These are phyloP conservation scores for Manis crassicaudata DNA, from an alignment of 2,797 vertebrate species.

Conservation along the genomic window DNA sequence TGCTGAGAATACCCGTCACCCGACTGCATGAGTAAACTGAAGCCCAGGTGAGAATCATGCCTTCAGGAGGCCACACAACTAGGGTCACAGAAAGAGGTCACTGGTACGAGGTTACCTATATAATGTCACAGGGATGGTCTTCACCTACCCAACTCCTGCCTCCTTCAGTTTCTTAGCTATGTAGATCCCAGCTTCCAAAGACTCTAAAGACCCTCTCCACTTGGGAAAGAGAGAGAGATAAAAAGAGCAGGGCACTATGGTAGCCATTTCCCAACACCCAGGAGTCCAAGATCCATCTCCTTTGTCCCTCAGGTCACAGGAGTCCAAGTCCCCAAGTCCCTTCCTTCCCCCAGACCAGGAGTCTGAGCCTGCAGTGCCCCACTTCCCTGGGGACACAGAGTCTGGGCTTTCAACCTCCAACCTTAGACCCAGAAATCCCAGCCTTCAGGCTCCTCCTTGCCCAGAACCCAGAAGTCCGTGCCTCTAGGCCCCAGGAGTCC, in stretches of 20 bases:
- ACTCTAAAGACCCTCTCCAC: background rate
- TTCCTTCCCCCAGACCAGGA: background rate
- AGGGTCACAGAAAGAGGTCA: background rate
- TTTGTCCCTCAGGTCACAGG: background rate
- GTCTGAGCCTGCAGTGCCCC: background rate
- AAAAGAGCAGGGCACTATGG: background rate
- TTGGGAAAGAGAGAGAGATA: background rate
- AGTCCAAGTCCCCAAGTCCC: background rate
- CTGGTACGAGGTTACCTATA: background rate
- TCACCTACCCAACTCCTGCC: background rate
- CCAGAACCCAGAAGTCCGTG: background rate
- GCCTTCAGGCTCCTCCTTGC: background rate
- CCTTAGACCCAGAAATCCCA: background rate
- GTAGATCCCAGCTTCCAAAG: background rate
- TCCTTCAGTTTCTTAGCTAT: conserved; percentile 20
- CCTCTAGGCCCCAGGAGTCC: background rate
- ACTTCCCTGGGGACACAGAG: background rate
- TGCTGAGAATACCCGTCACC: background rate
- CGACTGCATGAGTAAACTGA: background rate
- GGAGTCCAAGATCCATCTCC: background rate
- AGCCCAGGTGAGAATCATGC: background rate
- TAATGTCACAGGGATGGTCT: background rate
- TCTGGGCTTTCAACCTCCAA: background rate
- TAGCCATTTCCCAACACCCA: background rate
- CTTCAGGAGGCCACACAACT: background rate